These are phyloP conservation scores for Chrysaora quinquecirrha DNA, from an alignment of 30 jellyfish, hydroid and myxozoan genomes.

Conservation along the genomic window DNA sequence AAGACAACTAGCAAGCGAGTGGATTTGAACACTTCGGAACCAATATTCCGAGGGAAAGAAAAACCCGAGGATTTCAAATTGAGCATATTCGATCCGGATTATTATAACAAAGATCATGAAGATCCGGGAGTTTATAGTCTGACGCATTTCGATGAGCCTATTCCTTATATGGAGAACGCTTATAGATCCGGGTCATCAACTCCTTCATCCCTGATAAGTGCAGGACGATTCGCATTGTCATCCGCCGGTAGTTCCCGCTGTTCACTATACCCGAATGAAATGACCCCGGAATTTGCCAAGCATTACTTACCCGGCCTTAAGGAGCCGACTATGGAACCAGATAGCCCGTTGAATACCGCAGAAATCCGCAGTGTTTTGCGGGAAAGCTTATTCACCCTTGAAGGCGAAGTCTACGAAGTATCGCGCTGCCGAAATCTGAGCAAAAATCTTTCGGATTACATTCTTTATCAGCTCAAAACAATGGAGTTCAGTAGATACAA, in stretches of 20 bases:
- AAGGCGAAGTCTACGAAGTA: conserved; percentile 61
- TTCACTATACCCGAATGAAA: conserved; percentile 44
- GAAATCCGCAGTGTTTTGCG: conserved; percentile 45
- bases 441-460: conserved; percentile 78
- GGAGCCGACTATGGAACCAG: conserved; percentile 75
- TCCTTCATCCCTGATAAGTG: conserved; percentile 69
- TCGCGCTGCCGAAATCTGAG: conserved; percentile 61
- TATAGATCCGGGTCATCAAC: conserved; percentile 60
- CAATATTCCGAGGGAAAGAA: conserved; percentile 77
- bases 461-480: conserved; percentile 64
- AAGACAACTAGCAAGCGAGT: background rate
- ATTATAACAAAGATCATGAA: conserved; percentile 34
- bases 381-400: conserved; percentile 41
- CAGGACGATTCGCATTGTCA: conserved; percentile 62
- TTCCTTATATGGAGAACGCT: conserved; percentile 46
- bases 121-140: conserved; percentile 81
- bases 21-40: conserved; percentile 58
- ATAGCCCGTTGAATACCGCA: conserved; percentile 26
- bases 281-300: conserved; percentile 62
- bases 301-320: conserved; percentile 63
- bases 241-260: conserved; percentile 57
- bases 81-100: conserved; percentile 63
- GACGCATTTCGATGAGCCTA: conserved; percentile 85
- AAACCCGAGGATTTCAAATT: conserved; percentile 37
- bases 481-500: conserved; percentile 63